Conservation (phyloP, 2,888 invertebrate genomes). For the Julus scandinavius region DNA sequence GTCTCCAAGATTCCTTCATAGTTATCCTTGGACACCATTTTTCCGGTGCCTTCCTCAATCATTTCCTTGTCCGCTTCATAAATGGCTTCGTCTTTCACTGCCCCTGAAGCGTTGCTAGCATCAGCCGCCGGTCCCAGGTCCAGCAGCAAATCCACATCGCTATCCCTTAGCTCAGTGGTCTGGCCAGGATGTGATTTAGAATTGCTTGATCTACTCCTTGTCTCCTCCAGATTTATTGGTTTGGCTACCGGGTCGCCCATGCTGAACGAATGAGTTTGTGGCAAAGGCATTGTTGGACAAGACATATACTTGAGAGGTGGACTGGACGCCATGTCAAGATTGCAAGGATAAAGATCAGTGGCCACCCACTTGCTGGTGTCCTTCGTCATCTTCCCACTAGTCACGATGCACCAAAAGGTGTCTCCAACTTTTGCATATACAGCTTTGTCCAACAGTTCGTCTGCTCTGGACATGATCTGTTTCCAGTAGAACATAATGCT, state of each 20-base stretch:
- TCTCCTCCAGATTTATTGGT: background rate
- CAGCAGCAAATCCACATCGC: background rate
- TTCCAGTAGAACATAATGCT: constrained; percentile 49
- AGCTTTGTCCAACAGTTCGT: background rate
- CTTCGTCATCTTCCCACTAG: background rate
- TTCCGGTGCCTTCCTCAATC: background rate
- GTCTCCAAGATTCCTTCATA: constrained; percentile 47
- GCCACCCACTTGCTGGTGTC: constrained; percentile 50
- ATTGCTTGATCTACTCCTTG: background rate
- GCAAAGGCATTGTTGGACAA: background rate
- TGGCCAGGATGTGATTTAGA: background rate
- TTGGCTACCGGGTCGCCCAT: background rate
- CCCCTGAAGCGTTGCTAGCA: background rate
- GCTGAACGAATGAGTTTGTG: background rate
- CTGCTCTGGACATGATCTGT: background rate
- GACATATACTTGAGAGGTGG: background rate
- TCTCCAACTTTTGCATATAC: background rate
- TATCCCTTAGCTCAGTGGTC: background rate
- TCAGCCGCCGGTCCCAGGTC: background rate
- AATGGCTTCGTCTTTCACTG: background rate
- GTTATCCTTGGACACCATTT: constrained; percentile 22
- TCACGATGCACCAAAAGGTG: constrained; percentile 31
- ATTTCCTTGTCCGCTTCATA: background rate
- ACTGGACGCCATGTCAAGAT: background rate
- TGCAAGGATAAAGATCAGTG: background rate